Conservation (phyloP, 1,140 invertebrate species). For the Drosophila nasuta region DNA sequence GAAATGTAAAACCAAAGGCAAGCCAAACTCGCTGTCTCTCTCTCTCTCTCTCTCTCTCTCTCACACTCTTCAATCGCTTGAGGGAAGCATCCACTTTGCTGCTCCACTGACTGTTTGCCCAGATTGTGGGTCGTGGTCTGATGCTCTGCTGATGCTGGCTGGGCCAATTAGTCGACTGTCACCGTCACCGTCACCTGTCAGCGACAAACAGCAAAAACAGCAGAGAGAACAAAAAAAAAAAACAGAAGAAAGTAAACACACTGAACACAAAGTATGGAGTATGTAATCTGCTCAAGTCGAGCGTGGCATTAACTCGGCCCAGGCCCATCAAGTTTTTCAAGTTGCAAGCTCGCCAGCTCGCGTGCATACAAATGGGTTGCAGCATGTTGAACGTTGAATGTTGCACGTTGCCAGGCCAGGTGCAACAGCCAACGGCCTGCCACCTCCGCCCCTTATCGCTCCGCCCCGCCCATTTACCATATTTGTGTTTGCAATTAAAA, state of each 20-base stretch:
- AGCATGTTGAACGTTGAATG: not conserved
- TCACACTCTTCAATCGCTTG: no score
- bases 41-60: not conserved
- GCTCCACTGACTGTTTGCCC: constrained; percentile 42
- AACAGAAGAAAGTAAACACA: not conserved
- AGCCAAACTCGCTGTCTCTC: not conserved
- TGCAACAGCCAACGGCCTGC: constrained; percentile 8
- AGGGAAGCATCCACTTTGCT: constrained; percentile 26
- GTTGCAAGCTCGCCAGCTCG: not conserved
- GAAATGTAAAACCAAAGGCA: constrained; percentile 24
- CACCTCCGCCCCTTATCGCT: not conserved
- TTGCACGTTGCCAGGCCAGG: not conserved
- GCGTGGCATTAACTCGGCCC: constrained; percentile 21
- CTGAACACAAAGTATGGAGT: not conserved
- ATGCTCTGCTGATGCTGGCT: constrained; percentile 22
- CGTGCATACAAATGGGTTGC: constrained; percentile 11
- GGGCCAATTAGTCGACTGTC: constrained; percentile 62
- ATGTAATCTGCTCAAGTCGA: constrained; percentile 12
- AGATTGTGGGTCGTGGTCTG: constrained; percentile 51
- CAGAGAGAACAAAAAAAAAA: not conserved
- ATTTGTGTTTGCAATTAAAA: constrained; percentile 25
- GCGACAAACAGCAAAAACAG: constrained; percentile 11
- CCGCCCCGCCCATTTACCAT: not conserved
- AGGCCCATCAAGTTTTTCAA: constrained; percentile 15
- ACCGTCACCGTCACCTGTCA: constrained; percentile 46